phyloP scores from a whole-genome alignment of 1,140 invertebrate genomes.

The Aphelenchoides besseyi region DNA sequence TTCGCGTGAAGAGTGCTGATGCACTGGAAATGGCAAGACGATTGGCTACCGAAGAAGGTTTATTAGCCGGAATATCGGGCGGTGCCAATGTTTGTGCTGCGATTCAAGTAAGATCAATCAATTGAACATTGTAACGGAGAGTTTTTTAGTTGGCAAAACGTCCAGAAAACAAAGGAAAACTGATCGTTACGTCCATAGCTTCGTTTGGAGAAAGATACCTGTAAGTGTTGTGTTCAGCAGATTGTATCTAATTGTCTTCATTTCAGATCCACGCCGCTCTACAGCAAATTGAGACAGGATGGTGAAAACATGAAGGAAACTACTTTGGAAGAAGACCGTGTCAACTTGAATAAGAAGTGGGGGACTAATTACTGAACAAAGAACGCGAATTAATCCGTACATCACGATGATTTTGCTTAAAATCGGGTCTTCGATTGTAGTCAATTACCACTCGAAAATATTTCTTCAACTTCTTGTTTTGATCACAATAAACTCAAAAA shows the following conservation, averaged over 20 bases:
- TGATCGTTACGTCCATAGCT: slow-evolving; percentile 48
- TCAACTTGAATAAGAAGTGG: slow-evolving; percentile 30
- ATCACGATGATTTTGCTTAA: too few relatives aligned
- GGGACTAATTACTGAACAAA: background rate
- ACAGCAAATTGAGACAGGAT: slow-evolving; percentile 31
- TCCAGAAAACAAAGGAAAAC: slow-evolving; percentile 53
- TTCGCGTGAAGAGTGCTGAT: slow-evolving; percentile 52
- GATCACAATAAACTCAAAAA: too few relatives aligned
- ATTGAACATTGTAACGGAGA: slow-evolving; percentile 2
- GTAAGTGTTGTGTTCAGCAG: slow-evolving; percentile 27
- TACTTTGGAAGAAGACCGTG: slow-evolving; percentile 33
- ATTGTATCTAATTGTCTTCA: background rate
- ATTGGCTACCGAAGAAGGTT: slow-evolving; percentile 47
- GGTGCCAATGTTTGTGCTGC: slow-evolving; percentile 54
- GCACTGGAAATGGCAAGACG: slow-evolving; percentile 54
- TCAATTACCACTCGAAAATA: too few relatives aligned
- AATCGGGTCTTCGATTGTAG: too few relatives aligned
- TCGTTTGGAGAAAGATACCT: slow-evolving; percentile 52
- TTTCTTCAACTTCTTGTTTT: too few relatives aligned
- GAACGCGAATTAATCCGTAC: background rate
- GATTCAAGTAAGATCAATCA: slow-evolving; percentile 30
- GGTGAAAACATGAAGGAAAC: slow-evolving; percentile 34
- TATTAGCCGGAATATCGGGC: slow-evolving; percentile 44
- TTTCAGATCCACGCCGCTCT: slow-evolving; percentile 29
- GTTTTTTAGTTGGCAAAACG: slow-evolving; percentile 51